These are phyloP conservation scores for Cyrtonyx montezumae DNA, from an alignment of 2,113 vertebrate genomes.

Conservation along the genomic window DNA sequence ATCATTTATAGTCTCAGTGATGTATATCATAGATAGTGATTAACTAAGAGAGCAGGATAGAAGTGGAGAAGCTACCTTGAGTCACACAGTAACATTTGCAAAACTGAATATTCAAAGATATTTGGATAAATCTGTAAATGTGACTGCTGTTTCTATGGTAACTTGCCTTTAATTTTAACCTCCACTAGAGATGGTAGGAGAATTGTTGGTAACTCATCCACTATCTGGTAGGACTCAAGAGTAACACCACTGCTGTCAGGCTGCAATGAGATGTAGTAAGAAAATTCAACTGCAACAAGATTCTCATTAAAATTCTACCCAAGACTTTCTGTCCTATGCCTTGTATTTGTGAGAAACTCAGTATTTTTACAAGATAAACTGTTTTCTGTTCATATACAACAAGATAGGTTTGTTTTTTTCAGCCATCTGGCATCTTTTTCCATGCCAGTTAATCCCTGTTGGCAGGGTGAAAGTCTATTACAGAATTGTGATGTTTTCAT, in stretches of 20 bases:
- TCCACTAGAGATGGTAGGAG: background rate
- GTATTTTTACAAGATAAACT: background rate
- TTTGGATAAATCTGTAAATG: background rate
- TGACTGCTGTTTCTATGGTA: background rate
- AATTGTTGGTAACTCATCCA: background rate
- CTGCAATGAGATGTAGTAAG: background rate
- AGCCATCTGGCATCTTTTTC: background rate
- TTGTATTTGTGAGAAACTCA: background rate
- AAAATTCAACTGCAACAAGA: background rate
- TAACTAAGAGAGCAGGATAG: background rate
- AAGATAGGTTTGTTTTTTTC: background rate
- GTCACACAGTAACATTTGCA: background rate
- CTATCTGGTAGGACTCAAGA: background rate
- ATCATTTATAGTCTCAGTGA: background rate
- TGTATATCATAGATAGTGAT: background rate
- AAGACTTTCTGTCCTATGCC: background rate
- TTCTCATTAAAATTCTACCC: background rate
- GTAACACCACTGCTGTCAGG: background rate
- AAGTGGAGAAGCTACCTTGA: background rate
- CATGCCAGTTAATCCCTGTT: background rate
- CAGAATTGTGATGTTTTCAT: background rate
- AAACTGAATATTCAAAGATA: background rate
- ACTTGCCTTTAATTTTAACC: background rate
- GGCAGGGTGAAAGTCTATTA: background rate
- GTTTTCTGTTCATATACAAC: rapidly evolving